Base-by-base conservation (phyloP, 2,888 invertebrate genomes). In the Eueremaeus valkanovi region DNA sequence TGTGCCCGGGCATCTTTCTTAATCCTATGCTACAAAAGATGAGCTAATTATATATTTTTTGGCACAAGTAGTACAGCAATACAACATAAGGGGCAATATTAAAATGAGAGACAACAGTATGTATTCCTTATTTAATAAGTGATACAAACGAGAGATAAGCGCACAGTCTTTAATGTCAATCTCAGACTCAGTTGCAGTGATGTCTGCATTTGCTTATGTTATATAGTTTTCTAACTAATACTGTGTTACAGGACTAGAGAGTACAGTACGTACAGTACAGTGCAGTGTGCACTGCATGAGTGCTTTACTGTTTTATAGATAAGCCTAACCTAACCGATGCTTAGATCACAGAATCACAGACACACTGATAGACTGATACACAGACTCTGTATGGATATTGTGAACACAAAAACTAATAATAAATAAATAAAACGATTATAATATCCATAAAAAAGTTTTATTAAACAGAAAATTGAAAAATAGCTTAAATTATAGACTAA, bases 161-260 rank as follows among this genome's bases (percentile, higher is more conserved):
- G 18, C 5, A 51, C 21, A 61, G 61, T 61, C 61, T 61, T 61
- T 61, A 61, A 61, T 61, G 61, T 61, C 61, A 61, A 61, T 61
- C 61, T 61, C 61, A 61, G 61, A 61, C 16, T 61, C 61, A 33
- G 16, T 61, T 61, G 18, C 31, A 29, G 31, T 61, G 61, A 61
- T 61, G 16, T 21, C 61, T 61, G 61, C 61, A 61, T 61, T 61
- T 61, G 31, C n/a, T 61, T 61, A 61, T 61, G 6, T 8, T 31
- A 29, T 33, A 31, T 31, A 16, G 29, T 61, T 61, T 24, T 24
- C 6, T 9, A 9, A 51, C 18, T 21, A 45, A 45, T 45, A 45
- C 45, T n/a, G n/a, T n/a, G n/a, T n/a, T n/a, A n/a, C n/a, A n/a
- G n/a, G n/a, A n/a, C n/a, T n/a, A n/a, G n/a, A n/a, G n/a, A n/a